Percentiles rank a stretch among this genome's conserved stretches.
phyloP scores from a whole-genome alignment of 30 jellyfish, hydroid and myxozoan genomes.

The Haliclystus octoradiatus region DNA sequence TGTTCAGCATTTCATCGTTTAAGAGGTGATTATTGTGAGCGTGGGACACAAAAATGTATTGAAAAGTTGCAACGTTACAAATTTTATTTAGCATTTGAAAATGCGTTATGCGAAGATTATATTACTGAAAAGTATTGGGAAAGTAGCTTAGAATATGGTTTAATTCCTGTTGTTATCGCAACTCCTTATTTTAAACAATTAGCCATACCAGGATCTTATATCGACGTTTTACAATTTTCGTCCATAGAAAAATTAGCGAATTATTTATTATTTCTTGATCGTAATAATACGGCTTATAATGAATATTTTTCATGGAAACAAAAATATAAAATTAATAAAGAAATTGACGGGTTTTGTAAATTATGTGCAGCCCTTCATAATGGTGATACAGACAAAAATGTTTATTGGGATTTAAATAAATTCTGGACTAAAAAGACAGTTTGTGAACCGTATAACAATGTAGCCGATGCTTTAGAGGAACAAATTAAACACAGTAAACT shows the following conservation, averaged over 20 bases:
- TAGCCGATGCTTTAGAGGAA: conserved; percentile 13
- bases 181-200: conserved; percentile 21
- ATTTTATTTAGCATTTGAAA: conserved; percentile 84
- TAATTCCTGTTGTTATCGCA: conserved; percentile 85
- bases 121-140: conserved; percentile 90
- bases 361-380: conserved; percentile 63
- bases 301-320: conserved; percentile 75
- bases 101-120: conserved; percentile 87
- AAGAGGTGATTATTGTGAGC: conserved; percentile 76
- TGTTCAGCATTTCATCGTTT: too few relatives aligned
- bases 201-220: conserved; percentile 73
- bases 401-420: conserved; percentile 26
- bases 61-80: conserved; percentile 43
- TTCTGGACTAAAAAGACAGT: conserved; percentile 59
- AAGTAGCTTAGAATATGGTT: conserved; percentile 66
- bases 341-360: conserved; percentile 61
- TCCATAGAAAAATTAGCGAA: conserved; percentile 55
- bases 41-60: conserved; percentile 50
- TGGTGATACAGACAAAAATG: background rate
- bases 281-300: conserved; percentile 74
- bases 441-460: conserved; percentile 47
- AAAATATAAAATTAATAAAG: conserved; percentile 44
- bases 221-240: conserved; percentile 48
- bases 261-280: conserved; percentile 46
- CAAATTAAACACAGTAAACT: conserved; percentile 59